Evolutionary conservation across 1,140 invertebrate genomes (phyloP).

Genomic region (Cryptotermes secundus): DNA sequence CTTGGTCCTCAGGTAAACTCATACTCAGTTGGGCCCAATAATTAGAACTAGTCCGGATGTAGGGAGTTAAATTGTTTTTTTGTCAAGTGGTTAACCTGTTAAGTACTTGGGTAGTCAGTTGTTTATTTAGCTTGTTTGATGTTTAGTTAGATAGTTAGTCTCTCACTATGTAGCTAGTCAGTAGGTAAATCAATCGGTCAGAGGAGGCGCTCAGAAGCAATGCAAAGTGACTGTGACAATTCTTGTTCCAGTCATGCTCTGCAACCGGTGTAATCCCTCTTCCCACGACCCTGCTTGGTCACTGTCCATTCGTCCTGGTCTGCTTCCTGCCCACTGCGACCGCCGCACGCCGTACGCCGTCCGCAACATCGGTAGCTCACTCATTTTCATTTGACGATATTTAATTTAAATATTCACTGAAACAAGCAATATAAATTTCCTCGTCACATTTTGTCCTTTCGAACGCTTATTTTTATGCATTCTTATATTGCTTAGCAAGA

Average conservation of each 20-base stretch:
- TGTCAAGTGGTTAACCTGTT: too few relatives aligned
- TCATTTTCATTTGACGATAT: background rate
- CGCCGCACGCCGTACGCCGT: background rate
- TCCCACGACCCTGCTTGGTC: background rate
- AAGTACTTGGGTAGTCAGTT: too few relatives aligned
- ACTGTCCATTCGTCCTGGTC: slow-evolving; percentile 13
- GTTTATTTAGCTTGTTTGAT: too few relatives aligned
- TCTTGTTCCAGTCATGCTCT: background rate
- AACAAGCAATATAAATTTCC: background rate
- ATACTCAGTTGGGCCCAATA: too few relatives aligned
- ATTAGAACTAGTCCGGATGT: too few relatives aligned
- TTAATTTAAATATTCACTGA: background rate
- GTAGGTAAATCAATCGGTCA: too few relatives aligned
- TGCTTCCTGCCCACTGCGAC: background rate
- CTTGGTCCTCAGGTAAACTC: too few relatives aligned
- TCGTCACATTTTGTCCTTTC: background rate
- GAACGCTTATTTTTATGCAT: background rate
- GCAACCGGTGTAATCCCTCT: background rate
- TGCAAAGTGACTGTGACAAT: background rate
- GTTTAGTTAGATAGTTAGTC: too few relatives aligned
- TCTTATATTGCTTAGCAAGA: too few relatives aligned
- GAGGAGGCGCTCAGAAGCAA: background rate
- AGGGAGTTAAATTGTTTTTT: too few relatives aligned
- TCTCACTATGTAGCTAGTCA: too few relatives aligned
- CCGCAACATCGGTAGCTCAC: background rate